Evolutionary conservation across 2,797 vertebrate species (phyloP).

Genomic region (Dromococcyx pavoninus): DNA sequence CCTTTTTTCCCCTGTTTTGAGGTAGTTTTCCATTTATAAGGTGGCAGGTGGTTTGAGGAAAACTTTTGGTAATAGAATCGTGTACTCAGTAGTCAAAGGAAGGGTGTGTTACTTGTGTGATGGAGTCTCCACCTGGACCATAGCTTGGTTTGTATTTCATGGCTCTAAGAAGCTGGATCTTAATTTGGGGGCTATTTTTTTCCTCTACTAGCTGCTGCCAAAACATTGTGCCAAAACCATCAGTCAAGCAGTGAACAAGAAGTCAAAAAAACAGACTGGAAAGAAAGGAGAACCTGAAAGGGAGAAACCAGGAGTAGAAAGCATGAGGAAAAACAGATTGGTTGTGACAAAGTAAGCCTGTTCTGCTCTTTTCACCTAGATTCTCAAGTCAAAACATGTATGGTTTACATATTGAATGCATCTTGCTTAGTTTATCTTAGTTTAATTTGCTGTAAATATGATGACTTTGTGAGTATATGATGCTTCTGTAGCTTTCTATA

Average conservation of each 20-base stretch:
- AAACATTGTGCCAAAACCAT: conserved; percentile 99
- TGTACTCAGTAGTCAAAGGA: neutral
- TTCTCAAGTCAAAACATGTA: neutral
- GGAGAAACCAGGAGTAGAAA: conserved; percentile 98
- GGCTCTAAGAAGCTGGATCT: neutral
- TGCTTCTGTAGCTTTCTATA: neutral
- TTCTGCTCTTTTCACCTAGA: neutral
- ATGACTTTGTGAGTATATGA: neutral
- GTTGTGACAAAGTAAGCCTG: conserved; percentile 83
- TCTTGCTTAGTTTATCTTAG: neutral
- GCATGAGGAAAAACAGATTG: conserved; percentile 98
- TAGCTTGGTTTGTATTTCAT: neutral
- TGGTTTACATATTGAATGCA: neutral
- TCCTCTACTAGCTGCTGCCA: conserved; percentile 86
- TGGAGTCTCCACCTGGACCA: neutral
- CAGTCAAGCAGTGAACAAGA: conserved; percentile 99
- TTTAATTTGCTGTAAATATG: neutral
- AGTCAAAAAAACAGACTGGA: conserved; percentile 96
- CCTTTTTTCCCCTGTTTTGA: neutral
- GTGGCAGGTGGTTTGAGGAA: neutral
- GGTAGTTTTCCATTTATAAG: neutral
- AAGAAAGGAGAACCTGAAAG: conserved; percentile 97
- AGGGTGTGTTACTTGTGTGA: neutral
- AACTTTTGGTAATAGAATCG: neutral
- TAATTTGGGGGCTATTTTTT: neutral